These are phyloP conservation scores for Lasioglossum oenotherae DNA, from an alignment of 2,888 invertebrate species.

Conservation along the genomic window DNA sequence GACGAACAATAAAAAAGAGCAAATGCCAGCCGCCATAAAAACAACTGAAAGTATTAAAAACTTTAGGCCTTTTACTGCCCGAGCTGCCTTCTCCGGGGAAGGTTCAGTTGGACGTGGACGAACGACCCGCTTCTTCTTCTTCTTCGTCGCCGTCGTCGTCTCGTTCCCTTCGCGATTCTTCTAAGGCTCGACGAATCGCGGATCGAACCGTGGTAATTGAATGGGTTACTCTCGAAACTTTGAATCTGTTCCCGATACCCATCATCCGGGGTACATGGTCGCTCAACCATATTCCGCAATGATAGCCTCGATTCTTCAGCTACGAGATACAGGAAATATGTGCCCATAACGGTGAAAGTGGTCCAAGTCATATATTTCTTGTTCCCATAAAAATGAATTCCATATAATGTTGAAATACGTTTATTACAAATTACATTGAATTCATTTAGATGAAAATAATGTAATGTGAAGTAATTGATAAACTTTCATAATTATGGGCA, in stretches of 20 bases:
- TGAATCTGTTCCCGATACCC: background rate
- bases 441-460: too few relatives aligned
- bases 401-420: too few relatives aligned
- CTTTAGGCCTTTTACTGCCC: slow-evolving; percentile 82
- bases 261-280: background rate
- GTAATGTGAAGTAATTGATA: too few relatives aligned
- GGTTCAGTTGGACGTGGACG: slow-evolving; percentile 49
- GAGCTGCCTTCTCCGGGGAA: slow-evolving; percentile 54
- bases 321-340: too few relatives aligned
- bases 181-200: background rate
- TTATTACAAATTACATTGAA: too few relatives aligned
- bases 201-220: slow-evolving; percentile 38
- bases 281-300: background rate
- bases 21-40: slow-evolving; percentile 82
- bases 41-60: slow-evolving; percentile 84
- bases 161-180: background rate
- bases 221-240: slow-evolving; percentile 22
- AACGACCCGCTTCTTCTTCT: slow-evolving; percentile 30
- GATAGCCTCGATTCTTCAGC: background rate
- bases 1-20: slow-evolving; percentile 79
- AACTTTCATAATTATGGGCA: too few relatives aligned
- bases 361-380: too few relatives aligned
- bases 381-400: too few relatives aligned
- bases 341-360: too few relatives aligned
- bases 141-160: background rate